A percentile compares a stretch with the other conserved stretches of the same genome.
Conservation (phyloP, 1,140 invertebrate genomes). For the Caenorhabditis tropicalis region DNA sequence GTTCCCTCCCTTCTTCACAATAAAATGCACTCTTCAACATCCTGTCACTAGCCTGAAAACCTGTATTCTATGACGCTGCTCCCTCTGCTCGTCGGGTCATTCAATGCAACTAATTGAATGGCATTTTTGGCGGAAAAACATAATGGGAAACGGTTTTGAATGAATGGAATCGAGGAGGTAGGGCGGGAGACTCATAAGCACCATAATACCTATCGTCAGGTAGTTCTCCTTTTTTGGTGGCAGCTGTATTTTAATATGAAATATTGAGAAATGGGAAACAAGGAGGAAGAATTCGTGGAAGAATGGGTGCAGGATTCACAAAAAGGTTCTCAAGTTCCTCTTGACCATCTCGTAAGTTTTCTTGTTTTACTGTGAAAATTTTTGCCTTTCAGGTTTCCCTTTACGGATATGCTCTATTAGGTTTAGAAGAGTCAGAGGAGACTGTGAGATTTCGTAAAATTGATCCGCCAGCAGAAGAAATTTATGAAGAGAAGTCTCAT, state of each 20-base stretch:
- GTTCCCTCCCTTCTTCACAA: background rate
- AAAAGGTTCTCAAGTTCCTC: background rate
- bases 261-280: background rate
- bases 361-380: background rate
- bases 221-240: no score
- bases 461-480: background rate
- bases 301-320: constrained; percentile 27
- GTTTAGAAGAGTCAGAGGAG: background rate
- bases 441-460: background rate
- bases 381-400: background rate
- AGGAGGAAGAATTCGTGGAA: constrained; percentile 12
- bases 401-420: constrained; percentile 8
- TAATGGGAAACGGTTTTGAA: constrained; percentile 14
- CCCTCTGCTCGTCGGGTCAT: background rate
- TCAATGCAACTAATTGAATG: constrained; percentile 23
- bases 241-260: background rate
- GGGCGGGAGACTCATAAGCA: background rate
- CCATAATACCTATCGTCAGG: background rate
- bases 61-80: background rate
- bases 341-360: constrained; percentile 1
- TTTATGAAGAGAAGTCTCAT: background rate
- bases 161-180: background rate
- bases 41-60: background rate
- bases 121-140: background rate
- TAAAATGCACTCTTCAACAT: background rate